Base-by-base conservation (phyloP, 1,140 invertebrate genomes). In the Propsilocerus akamusi region DNA sequence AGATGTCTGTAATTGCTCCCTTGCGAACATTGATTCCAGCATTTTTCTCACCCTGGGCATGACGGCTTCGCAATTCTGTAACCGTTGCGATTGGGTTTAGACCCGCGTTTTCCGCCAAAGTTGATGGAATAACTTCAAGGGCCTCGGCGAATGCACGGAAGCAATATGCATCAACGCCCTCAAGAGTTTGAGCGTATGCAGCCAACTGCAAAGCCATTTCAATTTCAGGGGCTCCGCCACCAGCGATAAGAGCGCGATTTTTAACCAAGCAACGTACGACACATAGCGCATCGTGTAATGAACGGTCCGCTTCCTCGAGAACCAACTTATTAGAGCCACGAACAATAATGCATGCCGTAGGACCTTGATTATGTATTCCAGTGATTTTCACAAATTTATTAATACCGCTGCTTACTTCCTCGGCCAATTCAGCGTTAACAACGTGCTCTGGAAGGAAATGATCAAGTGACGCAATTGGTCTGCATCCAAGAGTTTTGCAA, bases 41-140 rank as follows among this genome's bases (percentile, higher is more conserved):
- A 48, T 76, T 82, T 46, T 72, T 75, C 62, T 88, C 79, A 24
- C 83, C 85, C 52, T 81, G 72, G 1, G 91, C 91, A 69, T 99
- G 95, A 59, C 86, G 76, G 62, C 92, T 97, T 50, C 96, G 77
- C 49, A 99, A 72, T 67, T 98, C 94, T 0, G 96, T 99, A 1
- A 99, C 95, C 1, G 95, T 98, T 47, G 86, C 74, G 63, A 99
- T 97, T 0, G 97, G 86, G 70, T 96, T 98, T 2, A 99, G 71
- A n/a, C 97, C 96, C 23, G 96, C 95, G 68, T 99, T 99, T 71
- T 99, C 97, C n/a, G 97, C 92, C 49, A 99, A 71, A 3, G 97
- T 99, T 48, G 83, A 95, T 3, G 97, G 97, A 62, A 99, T 89
- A 4, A 99, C 82, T 71, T 98, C 94, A 22, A 99, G 70, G 1